These are phyloP conservation scores for Hormaphis cornu DNA, from an alignment of 1,140 invertebrate genomes.

Conservation along the genomic window DNA sequence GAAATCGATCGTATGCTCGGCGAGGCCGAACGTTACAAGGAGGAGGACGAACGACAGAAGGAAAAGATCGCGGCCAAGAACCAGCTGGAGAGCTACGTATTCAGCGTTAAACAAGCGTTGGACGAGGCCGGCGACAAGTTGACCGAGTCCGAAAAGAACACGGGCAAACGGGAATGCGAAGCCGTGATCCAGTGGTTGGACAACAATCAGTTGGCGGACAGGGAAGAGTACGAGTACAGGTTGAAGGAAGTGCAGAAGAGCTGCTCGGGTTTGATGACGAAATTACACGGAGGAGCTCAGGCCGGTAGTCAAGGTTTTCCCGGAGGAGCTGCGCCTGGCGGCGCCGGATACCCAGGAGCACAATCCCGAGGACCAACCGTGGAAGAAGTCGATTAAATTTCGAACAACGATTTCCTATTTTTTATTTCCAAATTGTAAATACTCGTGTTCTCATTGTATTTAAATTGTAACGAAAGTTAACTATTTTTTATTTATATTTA, in stretches of 20 bases:
- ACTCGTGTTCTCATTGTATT: no score
- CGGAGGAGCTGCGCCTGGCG: conserved; percentile 40
- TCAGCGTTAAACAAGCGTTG: conserved; percentile 53
- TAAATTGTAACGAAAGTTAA: no score
- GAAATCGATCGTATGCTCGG: no score
- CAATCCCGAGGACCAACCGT: conserved; percentile 50
- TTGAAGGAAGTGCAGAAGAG: conserved; percentile 59
- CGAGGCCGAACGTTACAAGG: no score
- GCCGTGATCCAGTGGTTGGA: conserved; percentile 39
- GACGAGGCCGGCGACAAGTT: no score
- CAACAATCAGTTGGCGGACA: conserved; percentile 50
- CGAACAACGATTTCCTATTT: no score
- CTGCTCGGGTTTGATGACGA: conserved; percentile 64
- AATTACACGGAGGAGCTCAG: conserved; percentile 51
- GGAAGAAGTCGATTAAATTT: conserved; percentile 54
- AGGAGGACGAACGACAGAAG: no score
- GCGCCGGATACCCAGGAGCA: background rate
- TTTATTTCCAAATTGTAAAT: no score
- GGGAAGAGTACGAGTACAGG: no score
- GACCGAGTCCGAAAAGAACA: conserved; percentile 40
- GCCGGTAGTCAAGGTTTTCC: conserved; percentile 47
- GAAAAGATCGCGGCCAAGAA: no score
- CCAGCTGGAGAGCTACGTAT: conserved; percentile 60
- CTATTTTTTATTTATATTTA: no score
- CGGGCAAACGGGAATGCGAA: conserved; percentile 38